Conservation (phyloP, 2,113 vertebrate species). For the Hemichromis elongatus region DNA sequence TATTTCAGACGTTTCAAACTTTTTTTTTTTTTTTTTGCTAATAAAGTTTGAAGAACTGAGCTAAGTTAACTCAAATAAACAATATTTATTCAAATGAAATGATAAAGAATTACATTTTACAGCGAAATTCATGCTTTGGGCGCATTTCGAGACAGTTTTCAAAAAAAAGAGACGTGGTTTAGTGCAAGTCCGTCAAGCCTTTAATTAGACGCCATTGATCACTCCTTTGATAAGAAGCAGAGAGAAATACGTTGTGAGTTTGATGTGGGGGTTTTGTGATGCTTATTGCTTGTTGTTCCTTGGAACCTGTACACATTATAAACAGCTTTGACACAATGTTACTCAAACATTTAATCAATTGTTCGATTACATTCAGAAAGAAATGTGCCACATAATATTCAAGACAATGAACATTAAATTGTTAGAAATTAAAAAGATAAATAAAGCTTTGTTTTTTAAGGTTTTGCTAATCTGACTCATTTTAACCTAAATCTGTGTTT, state of each 20-base stretch:
- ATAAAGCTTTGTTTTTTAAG: neutral
- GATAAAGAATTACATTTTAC: neutral
- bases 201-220: neutral
- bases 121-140: neutral
- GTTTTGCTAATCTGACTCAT: too few relatives aligned
- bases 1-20: neutral
- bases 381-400: neutral
- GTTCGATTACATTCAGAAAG: neutral
- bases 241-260: neutral
- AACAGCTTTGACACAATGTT: neutral
- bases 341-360: neutral
- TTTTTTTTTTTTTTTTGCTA: neutral
- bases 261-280: neutral
- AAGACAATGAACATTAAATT: neutral
- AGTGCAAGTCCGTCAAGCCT: neutral
- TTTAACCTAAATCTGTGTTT: neutral
- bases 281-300: neutral
- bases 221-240: neutral
- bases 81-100: neutral
- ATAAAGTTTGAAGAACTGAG: neutral
- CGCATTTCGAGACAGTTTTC: neutral
- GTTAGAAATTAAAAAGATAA: neutral
- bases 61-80: neutral
- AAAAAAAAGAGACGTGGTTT: neutral
- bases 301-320: neutral